Base-by-base conservation (phyloP, 2,113 vertebrate genomes). In the Lipotes vexillifer region DNA sequence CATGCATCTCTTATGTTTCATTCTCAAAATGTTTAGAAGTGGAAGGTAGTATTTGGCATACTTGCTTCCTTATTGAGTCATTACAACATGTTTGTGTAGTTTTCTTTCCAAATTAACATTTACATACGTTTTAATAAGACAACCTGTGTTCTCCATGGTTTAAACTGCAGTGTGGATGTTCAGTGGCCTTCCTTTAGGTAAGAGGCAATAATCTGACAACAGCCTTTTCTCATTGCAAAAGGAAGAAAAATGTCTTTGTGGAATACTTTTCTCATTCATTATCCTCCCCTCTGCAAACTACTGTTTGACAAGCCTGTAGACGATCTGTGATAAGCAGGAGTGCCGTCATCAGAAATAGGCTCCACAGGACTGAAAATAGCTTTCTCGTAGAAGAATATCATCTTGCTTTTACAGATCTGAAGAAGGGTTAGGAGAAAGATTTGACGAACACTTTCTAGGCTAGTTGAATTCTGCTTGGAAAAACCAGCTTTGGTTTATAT, bases 331-430 rank as follows among this genome's bases (percentile, higher is more conserved):
- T 61, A 98, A 97, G 94, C 95, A 97, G 93, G 97, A 98, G 61
- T 88, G 89, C 95, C 94, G 96, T 83, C 71, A 18, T 97, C 95
- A 83, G 97, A 97, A 96, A 90, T 44, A 88, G 96, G 95, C 97
- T 98, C 93, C 94, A 93, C 2, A 78, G 97, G 96, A 96, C 95
- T 97, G 89, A 93, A 96, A 98, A 94, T 88, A 93, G 94, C 98
- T 98, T 98, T 97, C 90, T 97, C 97, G 80, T 97, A 95, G 97
- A 87, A 72, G 97, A 98, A 77, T 55, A 96, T 96, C 94, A 96
- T 86, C 77, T 90, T 96, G 94, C 87, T 86, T 80, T 95, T 41
- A 72, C 96, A 98, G 94, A 97, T 87, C 83, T 72, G 88, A 97
- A 29, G 84, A 93, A 85, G 8, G 21, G 9, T 77, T 81, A 75